These are phyloP conservation scores for Antechinus flavipes DNA, from an alignment of 2,113 vertebrate species.

Conservation along the genomic window DNA sequence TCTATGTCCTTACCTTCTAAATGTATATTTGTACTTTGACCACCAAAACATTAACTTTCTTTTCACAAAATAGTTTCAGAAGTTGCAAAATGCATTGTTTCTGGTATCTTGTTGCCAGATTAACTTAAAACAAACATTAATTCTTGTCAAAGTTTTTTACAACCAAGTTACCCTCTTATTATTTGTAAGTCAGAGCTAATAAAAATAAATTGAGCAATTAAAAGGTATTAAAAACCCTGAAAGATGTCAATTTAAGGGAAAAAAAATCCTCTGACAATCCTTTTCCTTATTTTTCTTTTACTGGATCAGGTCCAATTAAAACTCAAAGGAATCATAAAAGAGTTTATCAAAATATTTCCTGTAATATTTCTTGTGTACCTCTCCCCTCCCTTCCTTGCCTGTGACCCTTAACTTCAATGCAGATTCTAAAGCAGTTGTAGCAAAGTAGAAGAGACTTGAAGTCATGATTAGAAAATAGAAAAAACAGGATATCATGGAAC, in stretches of 20 bases:
- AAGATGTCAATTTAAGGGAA: slow-evolving; percentile 25
- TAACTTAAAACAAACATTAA: slow-evolving; percentile 44
- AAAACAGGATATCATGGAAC: slow-evolving; percentile 56
- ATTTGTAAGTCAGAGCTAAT: slow-evolving; percentile 49
- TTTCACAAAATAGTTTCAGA: slow-evolving; percentile 28
- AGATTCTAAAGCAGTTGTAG: slow-evolving; percentile 9
- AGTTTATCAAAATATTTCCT: slow-evolving; percentile 46
- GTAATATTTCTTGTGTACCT: background rate
- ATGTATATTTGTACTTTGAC: background rate
- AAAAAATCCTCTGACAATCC: background rate
- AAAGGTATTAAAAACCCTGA: slow-evolving; percentile 30
- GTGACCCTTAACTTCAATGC: background rate
- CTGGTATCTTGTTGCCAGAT: slow-evolving; percentile 31
- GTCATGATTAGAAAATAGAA: slow-evolving; percentile 48
- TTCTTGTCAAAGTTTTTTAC: slow-evolving; percentile 27
- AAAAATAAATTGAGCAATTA: slow-evolving; percentile 44
- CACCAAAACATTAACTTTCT: background rate
- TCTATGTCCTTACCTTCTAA: background rate
- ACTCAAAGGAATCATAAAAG: slow-evolving; percentile 51
- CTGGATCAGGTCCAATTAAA: slow-evolving; percentile 56
- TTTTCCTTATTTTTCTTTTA: slow-evolving; percentile 42
- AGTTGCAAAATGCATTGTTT: slow-evolving; percentile 40
- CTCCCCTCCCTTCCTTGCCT: background rate
- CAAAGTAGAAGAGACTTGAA: slow-evolving; percentile 46
- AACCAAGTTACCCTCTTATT: slow-evolving; percentile 4